phyloP scores from a whole-genome alignment of 2,797 vertebrate species.

The Anabas testudineus region DNA sequence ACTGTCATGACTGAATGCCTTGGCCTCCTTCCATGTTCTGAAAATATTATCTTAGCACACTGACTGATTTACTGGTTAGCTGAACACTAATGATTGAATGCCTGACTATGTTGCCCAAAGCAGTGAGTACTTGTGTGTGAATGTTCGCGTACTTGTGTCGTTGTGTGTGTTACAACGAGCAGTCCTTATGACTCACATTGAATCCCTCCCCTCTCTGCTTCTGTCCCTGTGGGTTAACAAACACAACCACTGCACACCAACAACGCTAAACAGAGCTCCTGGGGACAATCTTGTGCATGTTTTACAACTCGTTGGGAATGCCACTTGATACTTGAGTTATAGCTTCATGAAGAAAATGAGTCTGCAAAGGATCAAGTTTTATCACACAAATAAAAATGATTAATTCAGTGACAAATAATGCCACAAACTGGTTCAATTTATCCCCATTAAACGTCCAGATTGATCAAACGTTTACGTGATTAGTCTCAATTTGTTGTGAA shows the following conservation, averaged over 20 bases:
- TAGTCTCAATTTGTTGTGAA: slow-evolving; percentile 74
- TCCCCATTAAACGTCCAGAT: slow-evolving; percentile 45
- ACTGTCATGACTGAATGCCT: slow-evolving; percentile 34
- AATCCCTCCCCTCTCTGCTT: slow-evolving; percentile 22
- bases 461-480: slow-evolving; percentile 63
- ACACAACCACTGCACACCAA: slow-evolving; percentile 8
- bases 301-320: slow-evolving; percentile 42
- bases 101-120: slow-evolving; percentile 55
- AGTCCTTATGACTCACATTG: slow-evolving; percentile 37
- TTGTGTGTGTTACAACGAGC: background rate
- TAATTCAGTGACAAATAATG: slow-evolving; percentile 47
- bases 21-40: slow-evolving; percentile 54
- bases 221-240: slow-evolving; percentile 41
- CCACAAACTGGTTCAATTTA: slow-evolving; percentile 36
- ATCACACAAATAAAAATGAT: slow-evolving; percentile 66
- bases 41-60: slow-evolving; percentile 66
- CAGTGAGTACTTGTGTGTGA: slow-evolving; percentile 20
- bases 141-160: background rate
- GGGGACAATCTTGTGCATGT: slow-evolving; percentile 31
- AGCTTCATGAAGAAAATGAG: slow-evolving; percentile 50
- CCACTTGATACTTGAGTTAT: slow-evolving; percentile 56
- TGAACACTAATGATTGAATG: slow-evolving; percentile 73
- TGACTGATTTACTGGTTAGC: slow-evolving; percentile 74
- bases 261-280: slow-evolving; percentile 46
- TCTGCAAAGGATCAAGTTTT: slow-evolving; percentile 50